Evolutionary conservation across 2,113 vertebrate species (phyloP).

Genomic region (Pedionomus torquatus): DNA sequence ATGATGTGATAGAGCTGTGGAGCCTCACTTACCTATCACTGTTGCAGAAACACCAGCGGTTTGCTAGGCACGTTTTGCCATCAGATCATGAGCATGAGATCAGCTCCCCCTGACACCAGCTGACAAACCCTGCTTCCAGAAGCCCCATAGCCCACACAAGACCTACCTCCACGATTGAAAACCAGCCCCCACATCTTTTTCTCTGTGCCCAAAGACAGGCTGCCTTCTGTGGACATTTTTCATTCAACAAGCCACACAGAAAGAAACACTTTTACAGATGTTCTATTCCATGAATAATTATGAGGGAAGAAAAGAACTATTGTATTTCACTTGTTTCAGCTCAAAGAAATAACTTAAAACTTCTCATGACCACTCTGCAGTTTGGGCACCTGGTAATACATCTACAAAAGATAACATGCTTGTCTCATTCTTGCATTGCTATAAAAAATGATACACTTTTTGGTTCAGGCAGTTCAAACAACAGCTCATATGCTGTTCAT

Average conservation of each 20-base stretch:
- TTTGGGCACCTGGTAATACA: background rate
- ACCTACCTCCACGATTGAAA: conserved; percentile 12
- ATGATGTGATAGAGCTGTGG: background rate
- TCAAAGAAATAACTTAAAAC: background rate
- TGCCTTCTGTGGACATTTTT: background rate
- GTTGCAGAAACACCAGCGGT: background rate
- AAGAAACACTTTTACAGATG: background rate
- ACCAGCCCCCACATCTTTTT: background rate
- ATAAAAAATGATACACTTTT: background rate
- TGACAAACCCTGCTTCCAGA: conserved; percentile 45
- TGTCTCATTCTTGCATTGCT: background rate
- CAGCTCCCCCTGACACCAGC: conserved; percentile 24
- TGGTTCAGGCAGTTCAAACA: background rate
- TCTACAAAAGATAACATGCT: background rate
- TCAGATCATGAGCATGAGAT: conserved; percentile 19
- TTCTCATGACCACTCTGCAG: background rate
- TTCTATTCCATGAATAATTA: background rate
- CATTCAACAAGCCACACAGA: background rate
- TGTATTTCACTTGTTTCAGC: background rate
- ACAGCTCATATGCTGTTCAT: background rate
- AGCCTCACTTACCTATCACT: background rate
- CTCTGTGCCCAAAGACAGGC: background rate
- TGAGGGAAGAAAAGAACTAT: background rate
- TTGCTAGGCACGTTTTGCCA: background rate
- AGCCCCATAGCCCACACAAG: background rate